Evolutionary conservation across 2,888 invertebrate genomes (phyloP).

Genomic region (Melinaea menophilus): DNA sequence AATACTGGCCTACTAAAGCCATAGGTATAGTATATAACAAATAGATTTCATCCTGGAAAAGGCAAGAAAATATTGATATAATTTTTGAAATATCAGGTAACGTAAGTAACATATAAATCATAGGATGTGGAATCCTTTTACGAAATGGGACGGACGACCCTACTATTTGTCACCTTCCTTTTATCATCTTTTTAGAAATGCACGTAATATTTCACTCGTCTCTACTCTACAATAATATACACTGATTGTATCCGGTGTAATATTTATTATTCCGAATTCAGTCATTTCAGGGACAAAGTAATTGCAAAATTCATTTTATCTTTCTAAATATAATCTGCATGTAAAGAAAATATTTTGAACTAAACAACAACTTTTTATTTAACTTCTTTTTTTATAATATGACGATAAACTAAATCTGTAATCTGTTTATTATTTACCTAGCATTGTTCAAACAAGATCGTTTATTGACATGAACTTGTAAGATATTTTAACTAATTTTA

Average conservation of each 20-base stretch:
- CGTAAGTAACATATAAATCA: constrained; percentile 2
- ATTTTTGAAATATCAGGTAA: constrained; percentile 1
- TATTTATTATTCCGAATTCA: not conserved
- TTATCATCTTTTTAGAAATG: constrained; percentile 6
- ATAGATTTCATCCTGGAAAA: not conserved
- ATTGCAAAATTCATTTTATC: no score
- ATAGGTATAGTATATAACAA: not conserved
- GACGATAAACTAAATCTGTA: no score
- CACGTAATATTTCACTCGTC: constrained; percentile 3
- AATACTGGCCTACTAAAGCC: no score
- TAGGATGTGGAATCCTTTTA: constrained; percentile 4
- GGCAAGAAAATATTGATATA: constrained; percentile 1
- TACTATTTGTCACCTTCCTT: constrained; percentile 4
- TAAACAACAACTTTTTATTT: no score
- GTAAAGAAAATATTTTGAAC: no score
- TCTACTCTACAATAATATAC: not conserved
- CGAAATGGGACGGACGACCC: constrained; percentile 6
- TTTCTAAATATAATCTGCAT: no score
- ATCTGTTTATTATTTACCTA: no score
- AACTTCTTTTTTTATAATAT: no score
- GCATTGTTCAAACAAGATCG: no score
- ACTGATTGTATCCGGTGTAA: constrained; percentile 1
- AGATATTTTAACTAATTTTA: no score
- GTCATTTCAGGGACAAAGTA: not conserved
- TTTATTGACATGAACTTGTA: no score